Evolutionary conservation across 2,113 vertebrate genomes (phyloP).

Genomic region (Excalfactoria chinensis): DNA sequence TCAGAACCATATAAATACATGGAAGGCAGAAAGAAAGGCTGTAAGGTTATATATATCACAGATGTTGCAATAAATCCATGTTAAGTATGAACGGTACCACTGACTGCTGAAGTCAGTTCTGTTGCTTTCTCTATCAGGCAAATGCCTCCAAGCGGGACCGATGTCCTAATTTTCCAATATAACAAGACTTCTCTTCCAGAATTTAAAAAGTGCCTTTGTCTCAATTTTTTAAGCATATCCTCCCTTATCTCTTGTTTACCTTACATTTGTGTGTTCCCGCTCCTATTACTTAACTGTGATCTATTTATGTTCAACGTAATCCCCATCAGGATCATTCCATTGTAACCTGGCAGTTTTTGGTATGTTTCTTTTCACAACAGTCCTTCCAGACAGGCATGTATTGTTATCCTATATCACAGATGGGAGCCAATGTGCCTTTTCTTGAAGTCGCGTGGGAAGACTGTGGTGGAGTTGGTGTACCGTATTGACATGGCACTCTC

Average conservation of each 20-base stretch:
- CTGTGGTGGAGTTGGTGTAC: background rate
- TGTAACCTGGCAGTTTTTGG: slow-evolving; percentile 4
- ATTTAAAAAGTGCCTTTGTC: background rate
- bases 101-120: background rate
- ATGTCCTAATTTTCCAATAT: background rate
- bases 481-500: background rate
- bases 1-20: background rate
- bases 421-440: background rate
- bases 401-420: background rate
- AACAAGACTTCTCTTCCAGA: background rate
- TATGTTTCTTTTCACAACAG: background rate
- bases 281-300: background rate
- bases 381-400: background rate
- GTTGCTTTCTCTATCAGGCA: background rate
- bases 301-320: background rate
- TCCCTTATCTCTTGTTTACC: background rate
- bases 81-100: background rate
- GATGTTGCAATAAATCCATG: background rate
- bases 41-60: background rate
- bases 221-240: background rate
- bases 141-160: background rate
- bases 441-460: background rate
- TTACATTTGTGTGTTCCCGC: background rate
- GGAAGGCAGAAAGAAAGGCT: background rate
- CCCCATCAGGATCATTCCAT: background rate